phyloP scores from a whole-genome alignment of 1,140 invertebrate species.

The Babylonia areolata region DNA sequence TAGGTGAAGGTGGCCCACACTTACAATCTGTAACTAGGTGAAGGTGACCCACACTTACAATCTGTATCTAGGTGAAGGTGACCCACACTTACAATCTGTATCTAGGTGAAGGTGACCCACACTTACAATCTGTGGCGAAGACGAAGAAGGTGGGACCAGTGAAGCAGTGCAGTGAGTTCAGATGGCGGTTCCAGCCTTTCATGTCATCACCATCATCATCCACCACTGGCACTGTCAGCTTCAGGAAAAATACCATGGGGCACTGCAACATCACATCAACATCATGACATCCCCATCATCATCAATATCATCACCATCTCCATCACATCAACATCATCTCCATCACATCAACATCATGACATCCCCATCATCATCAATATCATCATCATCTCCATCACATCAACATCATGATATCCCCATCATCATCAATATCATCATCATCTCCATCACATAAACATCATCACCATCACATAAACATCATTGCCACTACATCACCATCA shows the following conservation, averaged over 20 bases:
- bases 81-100: too few relatives aligned
- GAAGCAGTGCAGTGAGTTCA: constrained; percentile 80
- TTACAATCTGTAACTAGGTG: too few relatives aligned
- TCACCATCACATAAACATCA: neutral
- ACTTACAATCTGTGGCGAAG: constrained; percentile 72
- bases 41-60: too few relatives aligned
- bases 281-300: neutral
- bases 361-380: neutral
- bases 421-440: constrained; percentile 8
- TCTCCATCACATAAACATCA: neutral
- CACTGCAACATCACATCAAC: constrained; percentile 62
- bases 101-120: neutral
- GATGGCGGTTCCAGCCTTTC: constrained; percentile 80
- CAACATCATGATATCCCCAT: neutral
- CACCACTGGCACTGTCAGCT: constrained; percentile 81
- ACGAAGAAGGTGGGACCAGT: constrained; percentile 77
- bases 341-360: neutral
- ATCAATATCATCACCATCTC: neutral
- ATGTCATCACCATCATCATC: constrained; percentile 75
- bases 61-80: too few relatives aligned
- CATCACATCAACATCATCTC: constrained; percentile 12
- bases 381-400: neutral
- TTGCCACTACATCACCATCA: neutral
- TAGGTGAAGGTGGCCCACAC: too few relatives aligned
- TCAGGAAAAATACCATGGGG: constrained; percentile 79